phyloP scores from a whole-genome alignment of 2,888 invertebrate genomes.

The Drosophila testacea region DNA sequence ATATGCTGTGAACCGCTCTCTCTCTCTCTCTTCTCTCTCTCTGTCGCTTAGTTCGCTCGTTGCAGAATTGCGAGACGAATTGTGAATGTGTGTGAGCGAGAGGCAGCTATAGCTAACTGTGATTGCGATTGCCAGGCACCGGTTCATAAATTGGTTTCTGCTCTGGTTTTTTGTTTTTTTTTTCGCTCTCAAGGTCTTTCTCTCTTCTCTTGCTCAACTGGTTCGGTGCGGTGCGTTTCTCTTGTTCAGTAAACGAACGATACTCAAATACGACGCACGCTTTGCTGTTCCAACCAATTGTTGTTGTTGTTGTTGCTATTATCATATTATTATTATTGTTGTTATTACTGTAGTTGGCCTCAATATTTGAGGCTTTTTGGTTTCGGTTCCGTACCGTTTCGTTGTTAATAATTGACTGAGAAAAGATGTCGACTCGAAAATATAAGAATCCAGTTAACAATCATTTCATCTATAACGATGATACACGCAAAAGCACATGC shows the following conservation, averaged over 20 bases:
- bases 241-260: constrained; percentile 52
- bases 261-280: constrained; percentile 57
- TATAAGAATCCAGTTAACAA: constrained; percentile 59
- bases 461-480: constrained; percentile 60
- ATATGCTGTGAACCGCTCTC: constrained; percentile 54
- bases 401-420: neutral
- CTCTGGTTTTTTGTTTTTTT: constrained; percentile 46
- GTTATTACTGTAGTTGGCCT: neutral
- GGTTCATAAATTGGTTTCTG: constrained; percentile 69
- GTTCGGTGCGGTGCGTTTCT: constrained; percentile 30
- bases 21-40: constrained; percentile 39
- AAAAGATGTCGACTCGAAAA: constrained; percentile 45
- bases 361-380: neutral
- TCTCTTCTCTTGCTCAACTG: constrained; percentile 29
- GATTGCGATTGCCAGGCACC: constrained; percentile 51
- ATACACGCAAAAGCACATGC: constrained; percentile 65
- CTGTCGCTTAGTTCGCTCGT: constrained; percentile 34
- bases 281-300: constrained; percentile 21
- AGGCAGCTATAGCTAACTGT: constrained; percentile 30
- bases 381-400: constrained; percentile 9
- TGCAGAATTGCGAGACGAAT: constrained; percentile 35
- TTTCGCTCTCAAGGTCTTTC: neutral
- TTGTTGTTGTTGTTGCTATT: constrained; percentile 12
- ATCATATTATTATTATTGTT: constrained; percentile 6
- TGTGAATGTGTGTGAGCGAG: constrained; percentile 35